phyloP scores from a whole-genome alignment of 2,888 invertebrate genomes.

The Drosophila subquinaria region DNA sequence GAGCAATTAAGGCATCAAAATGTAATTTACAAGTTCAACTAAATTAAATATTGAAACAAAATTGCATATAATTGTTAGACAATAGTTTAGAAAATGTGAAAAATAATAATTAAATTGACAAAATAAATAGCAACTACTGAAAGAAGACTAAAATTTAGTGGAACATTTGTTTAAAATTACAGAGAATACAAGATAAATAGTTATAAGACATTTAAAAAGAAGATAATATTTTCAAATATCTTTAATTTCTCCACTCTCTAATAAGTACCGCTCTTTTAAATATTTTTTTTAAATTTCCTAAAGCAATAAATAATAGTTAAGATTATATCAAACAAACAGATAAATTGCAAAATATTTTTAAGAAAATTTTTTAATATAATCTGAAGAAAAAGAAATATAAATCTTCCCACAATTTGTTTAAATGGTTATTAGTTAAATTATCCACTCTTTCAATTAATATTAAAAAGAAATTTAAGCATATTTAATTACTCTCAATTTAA shows the following conservation, averaged over 20 bases:
- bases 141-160: too few relatives aligned
- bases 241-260: too few relatives aligned
- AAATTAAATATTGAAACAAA: not conserved
- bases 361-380: not conserved
- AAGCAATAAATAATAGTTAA: not conserved
- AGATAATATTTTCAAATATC: too few relatives aligned
- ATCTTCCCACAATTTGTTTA: not conserved
- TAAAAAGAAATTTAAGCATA: not conserved
- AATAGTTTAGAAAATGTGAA: not conserved
- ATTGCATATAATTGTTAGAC: conserved; percentile 2
- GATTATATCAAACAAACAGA: not conserved
- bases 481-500: conserved; percentile 1
- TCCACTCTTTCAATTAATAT: not conserved
- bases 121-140: too few relatives aligned
- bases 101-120: not conserved
- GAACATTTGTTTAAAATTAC: too few relatives aligned
- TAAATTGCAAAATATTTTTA: not conserved
- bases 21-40: conserved; percentile 1
- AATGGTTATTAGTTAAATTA: too few relatives aligned
- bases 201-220: too few relatives aligned
- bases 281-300: too few relatives aligned
- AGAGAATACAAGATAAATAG: too few relatives aligned
- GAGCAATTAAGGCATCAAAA: conserved; percentile 1
- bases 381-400: not conserved
- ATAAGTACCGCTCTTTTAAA: too few relatives aligned